A percentile compares a stretch with the other conserved stretches of the same genome.
These are phyloP conservation scores for Ceratina calcarata DNA, from an alignment of 1,140 invertebrate genomes.

Conservation along the genomic window DNA sequence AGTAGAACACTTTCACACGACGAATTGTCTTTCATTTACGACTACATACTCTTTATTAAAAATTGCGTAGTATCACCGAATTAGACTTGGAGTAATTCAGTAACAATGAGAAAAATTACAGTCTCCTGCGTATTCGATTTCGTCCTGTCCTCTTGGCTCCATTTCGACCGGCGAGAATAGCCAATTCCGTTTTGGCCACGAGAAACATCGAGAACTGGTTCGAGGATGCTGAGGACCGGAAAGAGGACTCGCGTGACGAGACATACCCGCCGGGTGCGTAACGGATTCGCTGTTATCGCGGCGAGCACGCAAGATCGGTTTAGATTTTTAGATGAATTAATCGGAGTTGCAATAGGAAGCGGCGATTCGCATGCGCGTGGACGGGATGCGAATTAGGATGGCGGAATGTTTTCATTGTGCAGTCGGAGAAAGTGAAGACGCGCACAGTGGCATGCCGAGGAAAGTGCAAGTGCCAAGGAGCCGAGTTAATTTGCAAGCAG, in stretches of 20 bases:
- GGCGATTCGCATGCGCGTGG: neutral
- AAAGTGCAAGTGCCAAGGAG: conserved; percentile 27
- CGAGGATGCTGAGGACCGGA: conserved; percentile 7
- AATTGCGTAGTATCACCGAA: conserved; percentile 34
- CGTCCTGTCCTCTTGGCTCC: neutral
- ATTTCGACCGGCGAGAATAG: too few species aligned
- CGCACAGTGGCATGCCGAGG: conserved; percentile 12
- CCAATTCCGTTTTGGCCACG: too few species aligned
- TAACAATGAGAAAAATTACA: neutral
- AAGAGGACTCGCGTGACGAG: conserved; percentile 21
- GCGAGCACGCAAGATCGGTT: conserved; percentile 22
- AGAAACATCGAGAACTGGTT: too few species aligned
- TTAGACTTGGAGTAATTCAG: conserved; percentile 67
- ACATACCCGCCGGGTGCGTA: neutral
- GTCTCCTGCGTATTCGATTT: neutral
- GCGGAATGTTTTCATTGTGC: neutral
- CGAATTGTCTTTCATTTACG: neutral
- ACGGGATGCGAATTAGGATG: neutral
- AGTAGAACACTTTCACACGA: neutral
- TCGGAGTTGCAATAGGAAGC: too few species aligned
- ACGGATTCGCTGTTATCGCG: conserved; percentile 25
- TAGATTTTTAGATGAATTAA: neutral
- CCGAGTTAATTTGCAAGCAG: conserved; percentile 12
- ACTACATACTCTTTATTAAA: too few species aligned
- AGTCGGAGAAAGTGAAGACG: conserved; percentile 29